phyloP scores from a whole-genome alignment of 2,888 invertebrate genomes.

The Drosophila robusta region DNA sequence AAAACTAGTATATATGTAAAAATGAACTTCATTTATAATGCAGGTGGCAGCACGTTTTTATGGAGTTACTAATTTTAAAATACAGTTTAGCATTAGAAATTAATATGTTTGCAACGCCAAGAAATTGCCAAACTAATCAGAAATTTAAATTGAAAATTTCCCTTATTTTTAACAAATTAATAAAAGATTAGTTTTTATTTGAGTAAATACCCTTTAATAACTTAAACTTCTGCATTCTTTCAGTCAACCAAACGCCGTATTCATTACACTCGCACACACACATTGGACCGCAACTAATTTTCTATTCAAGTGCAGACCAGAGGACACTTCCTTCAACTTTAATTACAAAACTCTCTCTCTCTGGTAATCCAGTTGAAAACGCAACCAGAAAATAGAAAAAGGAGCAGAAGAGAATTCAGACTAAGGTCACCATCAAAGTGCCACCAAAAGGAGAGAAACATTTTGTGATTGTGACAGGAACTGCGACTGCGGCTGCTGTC shows the following conservation, averaged over 20 bases:
- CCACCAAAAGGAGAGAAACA: background rate
- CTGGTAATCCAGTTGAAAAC: constrained; percentile 28
- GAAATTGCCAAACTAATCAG: no score
- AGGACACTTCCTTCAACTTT: constrained; percentile 23
- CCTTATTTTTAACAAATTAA: no score
- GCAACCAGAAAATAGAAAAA: constrained; percentile 7
- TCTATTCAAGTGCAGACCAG: constrained; percentile 2
- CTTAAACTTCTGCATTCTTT: constrained; percentile 5
- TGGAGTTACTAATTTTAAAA: no score
- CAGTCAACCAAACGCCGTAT: constrained; percentile 4
- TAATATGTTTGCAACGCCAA: no score
- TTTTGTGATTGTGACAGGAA: constrained; percentile 10
- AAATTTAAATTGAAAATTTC: no score
- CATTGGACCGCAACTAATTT: background rate
- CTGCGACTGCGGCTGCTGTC: constrained; percentile 5
- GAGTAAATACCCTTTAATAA: background rate
- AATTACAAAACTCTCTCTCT: constrained; percentile 42
- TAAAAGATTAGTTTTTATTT: no score
- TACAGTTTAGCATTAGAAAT: no score
- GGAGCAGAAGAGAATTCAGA: constrained; percentile 9
- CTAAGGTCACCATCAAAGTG: constrained; percentile 41
- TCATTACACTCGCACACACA: background rate
- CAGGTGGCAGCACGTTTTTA: no score
- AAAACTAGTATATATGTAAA: no score
- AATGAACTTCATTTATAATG: no score